These are phyloP conservation scores for Alexandromys fortis DNA, from an alignment of 2,113 vertebrate genomes.

Conservation along the genomic window DNA sequence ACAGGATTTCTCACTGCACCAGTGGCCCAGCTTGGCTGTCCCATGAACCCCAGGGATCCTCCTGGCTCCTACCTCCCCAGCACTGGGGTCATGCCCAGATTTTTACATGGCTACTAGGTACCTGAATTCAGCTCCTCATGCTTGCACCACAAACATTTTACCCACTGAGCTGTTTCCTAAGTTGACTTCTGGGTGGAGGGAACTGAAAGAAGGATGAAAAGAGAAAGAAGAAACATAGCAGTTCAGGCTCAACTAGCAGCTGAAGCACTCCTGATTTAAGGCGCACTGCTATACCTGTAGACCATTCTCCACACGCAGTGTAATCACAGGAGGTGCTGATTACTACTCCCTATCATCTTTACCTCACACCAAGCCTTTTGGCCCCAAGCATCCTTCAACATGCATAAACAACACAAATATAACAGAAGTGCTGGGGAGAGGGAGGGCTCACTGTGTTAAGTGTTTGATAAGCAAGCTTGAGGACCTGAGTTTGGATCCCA, in stretches of 20 bases:
- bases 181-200: not conserved
- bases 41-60: not conserved
- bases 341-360: not conserved
- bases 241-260: accelerated
- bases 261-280: accelerated
- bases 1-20: not conserved
- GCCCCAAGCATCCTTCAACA: not conserved
- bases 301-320: not conserved
- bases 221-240: not conserved
- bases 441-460: not conserved
- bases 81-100: not conserved
- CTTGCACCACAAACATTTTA: not conserved
- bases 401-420: not conserved
- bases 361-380: not conserved
- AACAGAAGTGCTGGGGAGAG: not conserved
- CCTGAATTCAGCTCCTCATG: not conserved
- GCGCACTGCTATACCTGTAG: accelerated
- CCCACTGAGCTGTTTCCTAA: not conserved
- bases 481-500: not conserved
- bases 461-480: not conserved
- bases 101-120: not conserved
- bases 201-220: not conserved
- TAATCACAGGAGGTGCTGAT: not conserved
- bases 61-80: not conserved
- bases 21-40: not conserved